Evolutionary conservation across 2,888 invertebrate species (phyloP), one percentile per base, ranked within the genome.

Genomic region (Emmelina monodactyla): DNA sequence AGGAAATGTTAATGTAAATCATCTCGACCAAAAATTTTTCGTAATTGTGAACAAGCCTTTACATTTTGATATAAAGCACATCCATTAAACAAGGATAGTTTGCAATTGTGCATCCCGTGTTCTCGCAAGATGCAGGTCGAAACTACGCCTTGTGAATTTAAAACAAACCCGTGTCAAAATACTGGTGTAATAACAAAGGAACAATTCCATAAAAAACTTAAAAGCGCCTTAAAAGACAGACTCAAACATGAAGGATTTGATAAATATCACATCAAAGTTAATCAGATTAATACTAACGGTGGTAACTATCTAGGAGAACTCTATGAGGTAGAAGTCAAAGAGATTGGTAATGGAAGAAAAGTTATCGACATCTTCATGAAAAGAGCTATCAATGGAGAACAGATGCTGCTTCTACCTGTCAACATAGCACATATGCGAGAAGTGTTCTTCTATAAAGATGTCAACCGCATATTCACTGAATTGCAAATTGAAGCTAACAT

Each of bases 401-500:
- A 42, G 30, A 9, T 55, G 6, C 41, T 48, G 15, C 11, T 55
- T 2, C 0, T 57, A 5, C 3, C 9, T 25, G 44, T 50, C 2
- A 3, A 60, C 1, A 12, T 39, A 2, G 36, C 52, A 11, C 67
- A 56, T 35, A 38, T 34, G 30, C 52, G 37, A 32, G 62, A 68
- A 46, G 12, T 50, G 1, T 60, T 56, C 32, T 38, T 51, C 6
- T 71, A 72, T 37, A 55, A 46, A 14, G 57, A 67, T 38, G 39
- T 71, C 1, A 37, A 38, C 0, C 49, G 53, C 16, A 30, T 62
- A 15, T 64, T 55, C 11, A 38, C 46, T 9, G 47, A 56, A 29
- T 12, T 71, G 1, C 63, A 72, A 53, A 45, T 50, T 1, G 46
- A 57, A 35, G 56, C 50, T 1, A 39, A 49, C 2, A 38, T 72